Base-by-base conservation (phyloP, 2,113 vertebrate genomes). In the Sorex fumeus region DNA sequence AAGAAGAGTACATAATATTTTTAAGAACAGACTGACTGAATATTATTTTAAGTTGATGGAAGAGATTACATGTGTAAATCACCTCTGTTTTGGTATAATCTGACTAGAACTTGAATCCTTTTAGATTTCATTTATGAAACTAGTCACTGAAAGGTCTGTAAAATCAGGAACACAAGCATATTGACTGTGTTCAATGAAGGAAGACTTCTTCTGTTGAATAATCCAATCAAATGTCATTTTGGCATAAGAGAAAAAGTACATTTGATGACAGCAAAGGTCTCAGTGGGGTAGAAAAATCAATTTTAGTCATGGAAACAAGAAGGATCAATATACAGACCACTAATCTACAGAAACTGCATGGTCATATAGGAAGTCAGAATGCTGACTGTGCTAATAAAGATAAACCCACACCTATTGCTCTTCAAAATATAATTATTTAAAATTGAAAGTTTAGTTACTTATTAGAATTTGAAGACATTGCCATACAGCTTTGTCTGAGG, bases 221-320 rank as follows among this genome's bases (percentile, higher is more conserved):
- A 98, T 97, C 95, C 96, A 97, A 98, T 98, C 97, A 98, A 98
- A 98, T 92, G 43, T 93, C 96, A 98, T 96, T 96, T 96, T 95
- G 93, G 79, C 93, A 96, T 87, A 97, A 96, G 96, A 97, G 97
- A 97, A 97, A 97, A 98, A 98, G 97, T 97, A 97, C 96, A 94
- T 97, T 97, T 97, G 97, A 98, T 95, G 94, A 97, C 95, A 97
- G 91, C 92, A 96, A 96, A 27, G 87, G 95, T 96, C 97, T 97
- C 96, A 90, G 90, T 94, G 96, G 96, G 10, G 4, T 16, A 23
- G 97, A 96, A 96, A 97, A 98, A 99, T 99, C 98, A 97, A 98
- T 99, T 97, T 97, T 97, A 98, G 98, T 98, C 98, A 98, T 85
- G 94, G 93, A 93, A 97, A 90, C 92, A 95, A 95, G 89, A 74